Conservation (phyloP, 2,113 vertebrate genomes). For the Pristiophorus japonicus region DNA sequence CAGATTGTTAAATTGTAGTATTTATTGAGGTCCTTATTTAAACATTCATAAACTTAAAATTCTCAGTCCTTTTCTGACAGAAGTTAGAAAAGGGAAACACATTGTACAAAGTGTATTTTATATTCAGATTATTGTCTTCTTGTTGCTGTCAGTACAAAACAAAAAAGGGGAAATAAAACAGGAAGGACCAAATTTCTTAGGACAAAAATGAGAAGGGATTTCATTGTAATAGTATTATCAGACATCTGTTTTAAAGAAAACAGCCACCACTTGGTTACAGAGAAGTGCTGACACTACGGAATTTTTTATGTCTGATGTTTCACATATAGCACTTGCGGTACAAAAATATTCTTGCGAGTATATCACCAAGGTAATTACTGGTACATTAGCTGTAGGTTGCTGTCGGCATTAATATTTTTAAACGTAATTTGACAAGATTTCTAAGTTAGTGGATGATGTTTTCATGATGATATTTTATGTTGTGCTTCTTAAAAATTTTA, state of each 20-base stretch:
- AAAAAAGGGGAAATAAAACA: constrained; percentile 38
- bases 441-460: neutral
- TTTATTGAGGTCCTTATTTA: neutral
- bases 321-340: neutral
- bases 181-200: constrained; percentile 32
- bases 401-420: neutral
- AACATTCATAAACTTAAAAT: neutral
- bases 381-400: neutral
- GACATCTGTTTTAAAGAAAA: constrained; percentile 34
- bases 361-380: neutral
- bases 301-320: constrained; percentile 20
- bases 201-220: constrained; percentile 36
- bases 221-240: constrained; percentile 25
- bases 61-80: constrained; percentile 9
- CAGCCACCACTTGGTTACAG: constrained; percentile 23
- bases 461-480: neutral
- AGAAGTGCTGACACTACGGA: constrained; percentile 21
- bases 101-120: constrained; percentile 29
- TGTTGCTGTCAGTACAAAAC: constrained; percentile 35
- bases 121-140: constrained; percentile 29
- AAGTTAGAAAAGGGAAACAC: constrained; percentile 28
- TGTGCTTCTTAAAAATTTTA: neutral
- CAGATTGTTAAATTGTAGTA: neutral
- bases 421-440: neutral
- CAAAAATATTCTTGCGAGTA: neutral